These are phyloP conservation scores for Andricus curvator DNA, from an alignment of 2,888 invertebrate species.

Conservation along the genomic window DNA sequence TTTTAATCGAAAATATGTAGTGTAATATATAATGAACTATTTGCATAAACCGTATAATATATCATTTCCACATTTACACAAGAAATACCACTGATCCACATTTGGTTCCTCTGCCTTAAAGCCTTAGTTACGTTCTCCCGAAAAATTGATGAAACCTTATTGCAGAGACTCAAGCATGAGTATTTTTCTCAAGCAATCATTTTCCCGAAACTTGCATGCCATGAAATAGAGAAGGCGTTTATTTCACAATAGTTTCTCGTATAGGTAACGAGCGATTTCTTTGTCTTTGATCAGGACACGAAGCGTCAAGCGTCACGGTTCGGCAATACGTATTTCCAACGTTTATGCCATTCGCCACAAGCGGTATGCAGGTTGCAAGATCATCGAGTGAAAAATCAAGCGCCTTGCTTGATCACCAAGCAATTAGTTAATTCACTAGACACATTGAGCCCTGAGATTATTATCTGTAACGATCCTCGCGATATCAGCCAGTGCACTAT, in stretches of 20 bases:
- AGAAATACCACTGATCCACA: too few species aligned
- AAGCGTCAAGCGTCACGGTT: constrained; percentile 48
- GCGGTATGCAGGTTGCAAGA: constrained; percentile 41
- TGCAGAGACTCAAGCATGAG: neutral
- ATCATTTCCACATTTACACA: too few species aligned
- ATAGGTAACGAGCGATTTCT: constrained; percentile 49
- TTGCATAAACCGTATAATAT: too few species aligned
- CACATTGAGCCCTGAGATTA: constrained; percentile 45
- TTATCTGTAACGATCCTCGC: constrained; percentile 55
- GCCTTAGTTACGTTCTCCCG: too few species aligned
- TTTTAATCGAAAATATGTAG: too few species aligned
- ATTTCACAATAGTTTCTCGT: constrained; percentile 53
- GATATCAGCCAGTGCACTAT: constrained; percentile 50
- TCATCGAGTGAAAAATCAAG: constrained; percentile 41
- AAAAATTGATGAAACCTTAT: neutral
- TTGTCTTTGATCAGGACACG: constrained; percentile 54
- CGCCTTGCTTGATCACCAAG: constrained; percentile 37
- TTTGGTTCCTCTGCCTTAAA: too few species aligned
- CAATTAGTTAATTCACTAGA: constrained; percentile 58
- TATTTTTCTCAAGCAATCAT: neutral
- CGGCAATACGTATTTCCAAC: constrained; percentile 44
- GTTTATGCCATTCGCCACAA: constrained; percentile 36
- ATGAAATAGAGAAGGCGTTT: constrained; percentile 46
- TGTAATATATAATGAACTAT: too few species aligned
- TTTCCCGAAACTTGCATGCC: neutral